Conservation (phyloP, 2,888 invertebrate species). For the Cremastobaeus sp. region DNA sequence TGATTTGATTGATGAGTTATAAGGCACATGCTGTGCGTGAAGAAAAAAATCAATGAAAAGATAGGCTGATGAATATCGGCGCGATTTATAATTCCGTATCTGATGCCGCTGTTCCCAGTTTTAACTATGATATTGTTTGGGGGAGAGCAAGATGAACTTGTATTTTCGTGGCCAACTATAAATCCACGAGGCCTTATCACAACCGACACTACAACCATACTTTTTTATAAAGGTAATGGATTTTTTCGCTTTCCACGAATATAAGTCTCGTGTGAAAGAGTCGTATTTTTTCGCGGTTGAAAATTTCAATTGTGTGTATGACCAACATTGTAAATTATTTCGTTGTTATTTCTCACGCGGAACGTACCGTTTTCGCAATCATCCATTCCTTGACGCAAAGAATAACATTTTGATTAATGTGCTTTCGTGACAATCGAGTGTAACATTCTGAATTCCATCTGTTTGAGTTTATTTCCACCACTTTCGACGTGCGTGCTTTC, state of each 20-base stretch:
- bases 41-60: constrained; percentile 43
- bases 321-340: constrained; percentile 36
- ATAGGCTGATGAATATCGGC: constrained; percentile 53
- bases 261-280: constrained; percentile 40
- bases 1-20: constrained; percentile 37
- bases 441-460: too few species aligned
- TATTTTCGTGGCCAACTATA: constrained; percentile 52
- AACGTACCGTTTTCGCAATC: too few species aligned
- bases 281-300: constrained; percentile 45
- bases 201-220: constrained; percentile 51
- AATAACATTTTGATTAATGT: too few species aligned
- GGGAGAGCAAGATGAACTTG: constrained; percentile 48
- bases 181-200: constrained; percentile 54
- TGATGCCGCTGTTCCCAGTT: constrained; percentile 56
- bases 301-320: constrained; percentile 40
- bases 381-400: too few species aligned
- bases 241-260: constrained; percentile 49
- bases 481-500: too few species aligned
- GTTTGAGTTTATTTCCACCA: too few species aligned
- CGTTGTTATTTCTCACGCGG: not conserved
- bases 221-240: constrained; percentile 49
- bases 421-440: too few species aligned
- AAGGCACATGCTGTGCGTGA: constrained; percentile 8
- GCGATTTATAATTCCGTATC: constrained; percentile 66
- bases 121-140: constrained; percentile 51